Evolutionary conservation across 2,113 vertebrate species (phyloP).

Genomic region (Caretta caretta): DNA sequence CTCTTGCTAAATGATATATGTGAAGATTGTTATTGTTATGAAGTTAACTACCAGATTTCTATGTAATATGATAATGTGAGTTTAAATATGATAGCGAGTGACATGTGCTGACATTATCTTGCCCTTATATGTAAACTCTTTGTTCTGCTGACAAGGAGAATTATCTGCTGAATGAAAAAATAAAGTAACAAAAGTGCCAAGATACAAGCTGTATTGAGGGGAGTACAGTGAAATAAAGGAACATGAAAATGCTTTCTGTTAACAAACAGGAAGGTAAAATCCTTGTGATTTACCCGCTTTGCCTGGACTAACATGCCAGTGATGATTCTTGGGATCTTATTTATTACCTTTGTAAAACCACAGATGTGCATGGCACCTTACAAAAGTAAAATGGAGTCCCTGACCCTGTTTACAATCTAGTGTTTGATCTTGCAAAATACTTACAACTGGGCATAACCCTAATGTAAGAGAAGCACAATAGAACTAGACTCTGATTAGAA

Average conservation of each 20-base stretch:
- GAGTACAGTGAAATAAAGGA: background rate
- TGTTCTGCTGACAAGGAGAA: background rate
- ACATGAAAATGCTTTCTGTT: background rate
- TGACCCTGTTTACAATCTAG: background rate
- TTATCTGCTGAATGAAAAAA: background rate
- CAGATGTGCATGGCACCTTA: background rate
- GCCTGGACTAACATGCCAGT: background rate
- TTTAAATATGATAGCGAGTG: background rate
- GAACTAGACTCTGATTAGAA: background rate
- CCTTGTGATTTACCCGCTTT: background rate
- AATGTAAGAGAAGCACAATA: background rate
- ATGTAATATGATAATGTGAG: background rate
- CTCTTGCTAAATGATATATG: background rate
- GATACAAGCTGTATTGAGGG: background rate
- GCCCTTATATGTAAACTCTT: background rate
- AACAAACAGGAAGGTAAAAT: background rate
- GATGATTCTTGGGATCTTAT: background rate
- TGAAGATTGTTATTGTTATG: background rate
- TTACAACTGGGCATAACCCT: background rate
- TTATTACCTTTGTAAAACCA: background rate
- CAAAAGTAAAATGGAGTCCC: background rate
- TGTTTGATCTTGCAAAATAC: background rate
- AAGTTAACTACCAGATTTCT: background rate
- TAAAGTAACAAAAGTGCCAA: background rate
- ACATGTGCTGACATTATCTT: background rate